Conservation (phyloP, 2,888 invertebrate genomes). For the Athetis lepigone region DNA sequence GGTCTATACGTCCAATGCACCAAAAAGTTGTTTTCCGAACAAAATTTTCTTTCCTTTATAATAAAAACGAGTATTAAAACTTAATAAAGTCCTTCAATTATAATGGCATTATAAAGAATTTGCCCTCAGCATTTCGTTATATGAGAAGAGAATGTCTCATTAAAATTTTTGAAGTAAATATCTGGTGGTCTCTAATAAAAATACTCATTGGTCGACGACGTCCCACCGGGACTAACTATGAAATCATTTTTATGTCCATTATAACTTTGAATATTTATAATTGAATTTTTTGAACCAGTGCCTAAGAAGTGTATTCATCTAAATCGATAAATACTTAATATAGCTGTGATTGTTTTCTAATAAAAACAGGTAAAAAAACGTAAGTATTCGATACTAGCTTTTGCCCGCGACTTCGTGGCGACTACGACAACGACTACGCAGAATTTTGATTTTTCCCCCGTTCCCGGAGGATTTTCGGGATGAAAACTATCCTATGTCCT, state of each 20-base stretch:
- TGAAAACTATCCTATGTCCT: too few relatives aligned
- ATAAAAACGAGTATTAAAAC: constrained; percentile 45
- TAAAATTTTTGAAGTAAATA: constrained; percentile 69
- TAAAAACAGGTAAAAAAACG: too few relatives aligned
- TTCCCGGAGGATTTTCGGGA: too few relatives aligned
- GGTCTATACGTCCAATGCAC: constrained; percentile 15
- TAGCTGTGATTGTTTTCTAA: background rate
- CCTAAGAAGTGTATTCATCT: constrained; percentile 5
- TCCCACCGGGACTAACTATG: constrained; percentile 64
- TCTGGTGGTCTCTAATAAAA: constrained; percentile 68
- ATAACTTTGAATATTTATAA: constrained; percentile 53
- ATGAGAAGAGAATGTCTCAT: constrained; percentile 72
- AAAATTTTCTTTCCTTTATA: constrained; percentile 33
- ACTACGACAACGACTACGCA: too few relatives aligned
- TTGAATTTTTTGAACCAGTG: constrained; percentile 39
- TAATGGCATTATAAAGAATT: constrained; percentile 61
- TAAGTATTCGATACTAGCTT: too few relatives aligned
- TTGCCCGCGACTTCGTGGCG: too few relatives aligned
- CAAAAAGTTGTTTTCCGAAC: constrained; percentile 33
- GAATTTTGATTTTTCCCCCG: too few relatives aligned
- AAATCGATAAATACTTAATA: background rate
- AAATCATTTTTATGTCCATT: constrained; percentile 72
- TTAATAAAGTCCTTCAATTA: constrained; percentile 59
- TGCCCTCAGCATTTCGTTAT: constrained; percentile 64
- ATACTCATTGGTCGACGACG: constrained; percentile 61